A percentile compares a stretch with the other conserved stretches of the same genome.
Evolutionary conservation across 2,888 invertebrate species (phyloP).

Genomic region (Athrips mouffetella): DNA sequence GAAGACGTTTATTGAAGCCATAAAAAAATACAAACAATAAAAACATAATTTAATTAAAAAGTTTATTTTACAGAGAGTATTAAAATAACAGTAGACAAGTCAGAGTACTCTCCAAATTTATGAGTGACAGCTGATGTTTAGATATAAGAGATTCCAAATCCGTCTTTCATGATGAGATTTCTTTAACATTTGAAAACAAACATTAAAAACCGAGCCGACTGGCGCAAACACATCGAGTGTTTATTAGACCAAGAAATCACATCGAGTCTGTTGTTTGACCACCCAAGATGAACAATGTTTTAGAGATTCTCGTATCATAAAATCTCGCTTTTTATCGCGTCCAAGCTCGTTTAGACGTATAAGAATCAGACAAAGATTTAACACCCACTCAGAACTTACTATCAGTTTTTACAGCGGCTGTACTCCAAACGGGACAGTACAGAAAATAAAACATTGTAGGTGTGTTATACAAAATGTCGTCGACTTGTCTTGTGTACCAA

Average conservation of each 20-base stretch:
- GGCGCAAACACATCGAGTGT: slow-evolving; percentile 57
- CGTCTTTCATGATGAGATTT: slow-evolving; percentile 35
- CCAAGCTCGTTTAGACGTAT: slow-evolving; percentile 49
- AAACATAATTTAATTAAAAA: too few species aligned
- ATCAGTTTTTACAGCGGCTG: slow-evolving; percentile 48
- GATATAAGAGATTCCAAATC: slow-evolving; percentile 22
- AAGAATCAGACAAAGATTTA: slow-evolving; percentile 60
- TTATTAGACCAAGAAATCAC: slow-evolving; percentile 63
- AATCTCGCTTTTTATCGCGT: slow-evolving; percentile 71
- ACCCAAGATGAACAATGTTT: slow-evolving; percentile 74
- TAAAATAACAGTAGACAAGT: neutral
- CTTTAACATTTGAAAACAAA: slow-evolving; percentile 59
- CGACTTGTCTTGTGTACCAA: neutral
- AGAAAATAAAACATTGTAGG: neutral
- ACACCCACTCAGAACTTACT: slow-evolving; percentile 55
- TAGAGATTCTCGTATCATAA: slow-evolving; percentile 67
- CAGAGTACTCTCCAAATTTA: neutral
- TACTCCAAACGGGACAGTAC: slow-evolving; percentile 19
- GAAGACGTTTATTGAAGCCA: too few species aligned
- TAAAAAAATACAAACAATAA: too few species aligned
- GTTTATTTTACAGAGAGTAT: neutral
- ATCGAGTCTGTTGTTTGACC: slow-evolving; percentile 54
- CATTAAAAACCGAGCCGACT: slow-evolving; percentile 45
- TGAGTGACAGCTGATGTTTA: neutral
- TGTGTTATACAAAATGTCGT: neutral